A percentile compares a stretch with the other conserved stretches of the same genome.
Conservation (phyloP, 1,140 invertebrate species). For the Cydia amplana region DNA sequence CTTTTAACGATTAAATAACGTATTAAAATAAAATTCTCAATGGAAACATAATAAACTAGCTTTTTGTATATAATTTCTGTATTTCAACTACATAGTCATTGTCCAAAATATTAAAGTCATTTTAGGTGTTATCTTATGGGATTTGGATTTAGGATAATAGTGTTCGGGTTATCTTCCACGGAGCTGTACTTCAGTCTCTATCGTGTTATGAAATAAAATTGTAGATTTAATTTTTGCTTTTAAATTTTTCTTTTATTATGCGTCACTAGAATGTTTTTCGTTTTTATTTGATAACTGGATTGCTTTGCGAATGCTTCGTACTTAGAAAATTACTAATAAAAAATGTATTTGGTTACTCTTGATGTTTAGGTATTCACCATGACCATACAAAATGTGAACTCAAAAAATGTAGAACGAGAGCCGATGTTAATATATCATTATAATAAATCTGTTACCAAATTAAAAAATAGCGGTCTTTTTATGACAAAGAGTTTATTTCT, state of each 20-base stretch:
- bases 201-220: slow-evolving; percentile 36
- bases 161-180: slow-evolving; percentile 41
- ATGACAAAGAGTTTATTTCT: slow-evolving; percentile 43
- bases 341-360: slow-evolving; percentile 31
- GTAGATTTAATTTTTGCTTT: slow-evolving; percentile 35
- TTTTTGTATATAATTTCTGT: slow-evolving; percentile 53
- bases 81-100: slow-evolving; percentile 49
- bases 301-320: slow-evolving; percentile 59
- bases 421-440: slow-evolving; percentile 25
- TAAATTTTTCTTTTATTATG: slow-evolving; percentile 34
- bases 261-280: slow-evolving; percentile 23
- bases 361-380: slow-evolving; percentile 26
- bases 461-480: slow-evolving; percentile 34
- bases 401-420: slow-evolving; percentile 6
- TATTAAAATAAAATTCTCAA: slow-evolving; percentile 41
- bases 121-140: slow-evolving; percentile 42
- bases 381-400: slow-evolving; percentile 27
- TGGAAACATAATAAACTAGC: slow-evolving; percentile 42
- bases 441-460: slow-evolving; percentile 34
- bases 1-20: slow-evolving; percentile 38
- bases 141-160: slow-evolving; percentile 43
- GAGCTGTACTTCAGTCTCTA: slow-evolving; percentile 36
- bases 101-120: slow-evolving; percentile 43
- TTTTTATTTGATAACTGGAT: slow-evolving; percentile 35
- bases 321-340: slow-evolving; percentile 47